phyloP scores from a whole-genome alignment of 2,888 invertebrate species.

The Apamea anceps region DNA sequence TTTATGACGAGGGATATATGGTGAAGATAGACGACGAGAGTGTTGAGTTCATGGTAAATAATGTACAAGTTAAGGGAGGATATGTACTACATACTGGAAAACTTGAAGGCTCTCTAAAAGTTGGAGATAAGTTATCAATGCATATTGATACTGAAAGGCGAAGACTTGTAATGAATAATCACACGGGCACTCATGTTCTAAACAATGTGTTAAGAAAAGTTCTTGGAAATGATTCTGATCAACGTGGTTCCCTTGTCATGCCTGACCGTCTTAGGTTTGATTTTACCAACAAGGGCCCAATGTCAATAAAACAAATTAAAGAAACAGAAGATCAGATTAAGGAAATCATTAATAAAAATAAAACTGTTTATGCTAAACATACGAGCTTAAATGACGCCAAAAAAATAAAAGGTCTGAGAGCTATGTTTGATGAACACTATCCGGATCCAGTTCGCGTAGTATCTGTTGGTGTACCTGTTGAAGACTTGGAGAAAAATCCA shows the following conservation, averaged over 20 bases:
- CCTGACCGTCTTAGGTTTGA: conserved; percentile 99
- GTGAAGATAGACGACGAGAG: conserved; percentile 95
- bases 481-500: conserved; percentile 96
- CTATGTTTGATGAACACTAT: conserved; percentile 99
- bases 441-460: conserved; percentile 99
- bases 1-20: conserved; percentile 98
- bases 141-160: conserved; percentile 96
- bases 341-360: conserved; percentile 93
- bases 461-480: conserved; percentile 97
- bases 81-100: conserved; percentile 98
- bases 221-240: conserved; percentile 97
- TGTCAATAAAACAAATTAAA: conserved; percentile 96
- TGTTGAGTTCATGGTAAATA: conserved; percentile 97
- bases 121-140: conserved; percentile 96
- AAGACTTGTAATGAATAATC: conserved; percentile 99
- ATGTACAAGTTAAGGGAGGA: conserved; percentile 98
- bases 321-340: conserved; percentile 95
- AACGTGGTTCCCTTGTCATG: conserved; percentile 98
- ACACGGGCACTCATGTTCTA: conserved; percentile 99
- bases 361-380: conserved; percentile 96
- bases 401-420: conserved; percentile 97
- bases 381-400: conserved; percentile 96
- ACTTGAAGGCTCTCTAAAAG: conserved; percentile 95
- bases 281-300: conserved; percentile 98
- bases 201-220: conserved; percentile 98